These are phyloP conservation scores for Dysidea cf. avara DNA, from an alignment of 37 sponge, comb jelly and placozoan genomes.

Conservation along the genomic window DNA sequence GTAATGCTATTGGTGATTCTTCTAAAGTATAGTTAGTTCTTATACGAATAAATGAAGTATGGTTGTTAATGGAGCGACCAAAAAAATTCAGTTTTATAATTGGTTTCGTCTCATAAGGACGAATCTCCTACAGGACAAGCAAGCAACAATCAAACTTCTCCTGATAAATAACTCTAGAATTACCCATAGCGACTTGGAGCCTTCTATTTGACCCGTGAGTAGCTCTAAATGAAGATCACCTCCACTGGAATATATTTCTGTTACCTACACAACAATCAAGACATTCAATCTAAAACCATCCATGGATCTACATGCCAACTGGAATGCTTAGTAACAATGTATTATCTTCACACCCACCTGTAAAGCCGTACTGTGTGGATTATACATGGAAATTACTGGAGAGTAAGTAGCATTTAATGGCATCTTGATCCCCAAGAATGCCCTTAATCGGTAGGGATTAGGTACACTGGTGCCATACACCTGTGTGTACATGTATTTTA, in stretches of 20 bases:
- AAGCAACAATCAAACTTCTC: neutral
- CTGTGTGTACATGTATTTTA: conserved; percentile 26
- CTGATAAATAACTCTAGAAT: conserved; percentile 6
- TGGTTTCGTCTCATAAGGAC: conserved; percentile 79
- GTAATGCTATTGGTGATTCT: conserved; percentile 64
- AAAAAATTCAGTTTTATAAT: conserved; percentile 70
- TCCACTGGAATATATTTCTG: conserved; percentile 88
- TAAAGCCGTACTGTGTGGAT: conserved; percentile 66
- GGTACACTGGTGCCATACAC: conserved; percentile 73
- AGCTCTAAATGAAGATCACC: conserved; percentile 85
- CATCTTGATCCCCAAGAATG: conserved; percentile 66
- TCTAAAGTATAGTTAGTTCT: conserved; percentile 44
- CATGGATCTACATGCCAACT: neutral
- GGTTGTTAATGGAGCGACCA: conserved; percentile 44
- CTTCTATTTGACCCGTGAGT: conserved; percentile 48
- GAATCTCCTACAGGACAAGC: conserved; percentile 58
- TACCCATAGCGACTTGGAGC: conserved; percentile 68
- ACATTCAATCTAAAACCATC: neutral
- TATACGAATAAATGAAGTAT: conserved; percentile 82
- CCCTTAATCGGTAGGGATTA: conserved; percentile 71
- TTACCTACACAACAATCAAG: conserved; percentile 34
- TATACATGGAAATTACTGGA: conserved; percentile 85
- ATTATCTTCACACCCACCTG: conserved; percentile 53
- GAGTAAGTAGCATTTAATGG: conserved; percentile 86
- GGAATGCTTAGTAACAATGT: neutral